A percentile compares a stretch with the other conserved stretches of the same genome.
These are phyloP conservation scores for Listrodromus nycthemerus DNA, from an alignment of 2,888 invertebrate species.

Conservation along the genomic window DNA sequence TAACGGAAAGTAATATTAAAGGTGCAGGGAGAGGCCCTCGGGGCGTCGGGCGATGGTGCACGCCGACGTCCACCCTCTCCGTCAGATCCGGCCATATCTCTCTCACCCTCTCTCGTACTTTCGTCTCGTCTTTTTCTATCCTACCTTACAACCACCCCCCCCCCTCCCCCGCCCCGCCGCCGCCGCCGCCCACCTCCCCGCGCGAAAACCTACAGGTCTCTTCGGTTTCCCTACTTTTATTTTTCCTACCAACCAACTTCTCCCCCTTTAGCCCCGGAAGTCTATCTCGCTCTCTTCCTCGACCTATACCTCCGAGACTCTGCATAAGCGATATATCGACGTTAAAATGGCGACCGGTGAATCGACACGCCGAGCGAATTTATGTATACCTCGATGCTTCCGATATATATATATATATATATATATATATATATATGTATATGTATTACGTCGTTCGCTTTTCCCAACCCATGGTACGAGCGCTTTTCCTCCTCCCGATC, in stretches of 20 bases:
- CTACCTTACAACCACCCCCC: constrained; percentile 32
- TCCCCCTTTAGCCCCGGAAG: not conserved
- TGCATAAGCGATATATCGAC: constrained; percentile 59
- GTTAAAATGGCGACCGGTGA: constrained; percentile 65
- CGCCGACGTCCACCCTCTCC: constrained; percentile 62
- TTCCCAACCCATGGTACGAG: constrained; percentile 17
- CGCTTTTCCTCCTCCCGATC: constrained; percentile 23
- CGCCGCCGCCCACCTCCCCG: not conserved
- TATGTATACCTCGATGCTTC: constrained; percentile 56
- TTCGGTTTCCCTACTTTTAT: constrained; percentile 29
- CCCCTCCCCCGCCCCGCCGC: not conserved
- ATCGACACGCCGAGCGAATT: constrained; percentile 57
- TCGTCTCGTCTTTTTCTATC: constrained; percentile 35
- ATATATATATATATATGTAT: constrained; percentile 18
- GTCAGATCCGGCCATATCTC: constrained; percentile 50
- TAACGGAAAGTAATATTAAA: constrained; percentile 79
- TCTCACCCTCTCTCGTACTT: constrained; percentile 21
- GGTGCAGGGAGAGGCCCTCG: constrained; percentile 60
- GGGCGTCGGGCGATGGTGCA: constrained; percentile 51
- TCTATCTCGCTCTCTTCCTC: constrained; percentile 33
- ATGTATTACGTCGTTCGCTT: not conserved
- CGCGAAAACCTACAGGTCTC: constrained; percentile 49
- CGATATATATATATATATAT: constrained; percentile 26
- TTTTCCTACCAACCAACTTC: not conserved
- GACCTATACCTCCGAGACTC: constrained; percentile 56